phyloP scores from a whole-genome alignment of 53 echinoderm and acorn worm species.

The Echinarachnius parma region DNA sequence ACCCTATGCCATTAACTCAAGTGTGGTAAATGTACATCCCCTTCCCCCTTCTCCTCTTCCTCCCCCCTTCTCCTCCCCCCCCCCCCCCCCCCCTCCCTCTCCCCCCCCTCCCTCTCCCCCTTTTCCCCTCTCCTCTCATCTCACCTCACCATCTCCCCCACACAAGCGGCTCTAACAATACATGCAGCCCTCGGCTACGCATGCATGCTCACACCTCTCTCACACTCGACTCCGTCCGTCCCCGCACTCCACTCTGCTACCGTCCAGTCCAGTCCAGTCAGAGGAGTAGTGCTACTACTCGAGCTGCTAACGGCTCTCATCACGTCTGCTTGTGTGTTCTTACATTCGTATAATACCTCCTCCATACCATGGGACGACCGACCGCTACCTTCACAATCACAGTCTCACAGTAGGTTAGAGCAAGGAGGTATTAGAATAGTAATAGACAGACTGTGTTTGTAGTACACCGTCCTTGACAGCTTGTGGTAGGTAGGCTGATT shows the following conservation, averaged over 20 bases:
- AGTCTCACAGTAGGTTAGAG: too few species aligned
- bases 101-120: background rate
- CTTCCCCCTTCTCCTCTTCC: conserved; percentile 15
- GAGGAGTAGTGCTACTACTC: too few species aligned
- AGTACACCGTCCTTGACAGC: conserved; percentile 17
- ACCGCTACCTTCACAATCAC: too few species aligned
- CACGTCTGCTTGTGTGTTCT: too few species aligned
- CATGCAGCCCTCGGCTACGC: conserved; percentile 15
- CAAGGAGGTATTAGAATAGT: too few species aligned
- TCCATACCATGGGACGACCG: too few species aligned
- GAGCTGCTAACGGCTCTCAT: too few species aligned
- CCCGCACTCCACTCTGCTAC: background rate
- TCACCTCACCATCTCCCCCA: conserved; percentile 28
- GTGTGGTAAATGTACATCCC: too few species aligned
- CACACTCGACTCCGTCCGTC: background rate
- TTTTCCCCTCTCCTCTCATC: background rate
- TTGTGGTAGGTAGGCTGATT: conserved; percentile 9
- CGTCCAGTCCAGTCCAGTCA: background rate
- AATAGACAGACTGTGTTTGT: too few species aligned
- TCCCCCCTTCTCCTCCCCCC: background rate
- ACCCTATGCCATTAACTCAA: background rate
- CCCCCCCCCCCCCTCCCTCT: background rate
- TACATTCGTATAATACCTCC: too few species aligned
- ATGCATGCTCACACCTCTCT: background rate
- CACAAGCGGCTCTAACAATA: conserved; percentile 23